phyloP scores from a whole-genome alignment of 2,113 vertebrate species.

The Corapipo altera region DNA sequence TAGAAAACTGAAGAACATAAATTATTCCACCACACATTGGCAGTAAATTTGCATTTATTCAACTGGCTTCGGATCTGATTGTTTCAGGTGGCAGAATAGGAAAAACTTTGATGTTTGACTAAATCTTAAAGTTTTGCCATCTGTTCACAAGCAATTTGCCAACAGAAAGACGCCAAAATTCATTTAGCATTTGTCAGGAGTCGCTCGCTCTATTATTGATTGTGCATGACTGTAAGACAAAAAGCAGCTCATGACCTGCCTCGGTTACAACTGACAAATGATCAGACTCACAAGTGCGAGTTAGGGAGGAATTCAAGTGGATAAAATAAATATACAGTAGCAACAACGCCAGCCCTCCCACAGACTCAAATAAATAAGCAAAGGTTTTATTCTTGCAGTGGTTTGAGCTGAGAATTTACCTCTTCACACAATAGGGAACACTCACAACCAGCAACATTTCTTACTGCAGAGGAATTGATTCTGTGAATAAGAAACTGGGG shows the following conservation, averaged over 20 bases:
- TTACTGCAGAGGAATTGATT: neutral
- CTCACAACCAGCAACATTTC: neutral
- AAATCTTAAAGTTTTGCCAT: constrained; percentile 12
- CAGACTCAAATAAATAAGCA: neutral
- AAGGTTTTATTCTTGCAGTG: neutral
- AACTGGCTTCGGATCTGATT: neutral
- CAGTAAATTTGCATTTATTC: neutral
- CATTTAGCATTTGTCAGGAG: neutral
- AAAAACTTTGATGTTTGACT: constrained; percentile 25
- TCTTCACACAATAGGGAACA: neutral
- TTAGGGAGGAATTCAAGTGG: neutral
- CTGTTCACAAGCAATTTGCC: constrained; percentile 30
- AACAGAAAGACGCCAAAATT: neutral
- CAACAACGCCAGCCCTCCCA: neutral
- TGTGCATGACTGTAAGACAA: neutral
- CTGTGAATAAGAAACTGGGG: neutral
- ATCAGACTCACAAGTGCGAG: neutral
- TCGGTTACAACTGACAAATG: neutral
- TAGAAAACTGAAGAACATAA: neutral
- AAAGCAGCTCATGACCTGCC: neutral
- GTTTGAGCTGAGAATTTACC: neutral
- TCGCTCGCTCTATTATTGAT: neutral
- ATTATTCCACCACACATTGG: neutral
- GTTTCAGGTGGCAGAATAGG: constrained; percentile 22
- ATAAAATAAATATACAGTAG: neutral